phyloP scores from a whole-genome alignment of 2,113 vertebrate species.

The Sorex fumeus region DNA sequence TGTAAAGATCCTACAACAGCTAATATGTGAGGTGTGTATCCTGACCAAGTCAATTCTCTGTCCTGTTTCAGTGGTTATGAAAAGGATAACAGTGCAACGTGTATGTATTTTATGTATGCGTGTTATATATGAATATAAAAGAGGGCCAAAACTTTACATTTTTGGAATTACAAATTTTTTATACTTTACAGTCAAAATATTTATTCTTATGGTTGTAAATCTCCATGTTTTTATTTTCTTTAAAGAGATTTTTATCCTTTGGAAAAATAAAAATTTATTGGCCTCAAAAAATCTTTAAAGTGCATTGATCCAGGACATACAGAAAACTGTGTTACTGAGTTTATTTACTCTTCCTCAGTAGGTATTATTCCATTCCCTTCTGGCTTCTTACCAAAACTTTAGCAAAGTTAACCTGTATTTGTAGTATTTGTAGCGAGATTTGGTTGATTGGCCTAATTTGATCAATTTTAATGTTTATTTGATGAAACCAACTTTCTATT shows the following conservation, averaged over 20 bases:
- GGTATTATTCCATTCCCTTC: neutral
- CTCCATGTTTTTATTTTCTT: neutral
- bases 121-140: neutral
- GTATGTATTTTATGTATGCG: neutral
- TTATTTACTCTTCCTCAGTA: neutral
- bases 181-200: neutral
- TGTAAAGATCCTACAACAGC: neutral
- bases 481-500: neutral
- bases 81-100: neutral
- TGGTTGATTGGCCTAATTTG: neutral
- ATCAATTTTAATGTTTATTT: conserved; percentile 45
- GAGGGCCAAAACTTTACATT: neutral
- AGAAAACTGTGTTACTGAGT: neutral
- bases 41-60: neutral
- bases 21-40: neutral
- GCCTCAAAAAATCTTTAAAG: neutral
- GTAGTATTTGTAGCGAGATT: neutral
- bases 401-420: neutral
- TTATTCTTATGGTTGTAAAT: neutral
- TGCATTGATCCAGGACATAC: neutral
- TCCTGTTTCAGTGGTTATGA: neutral
- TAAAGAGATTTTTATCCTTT: neutral
- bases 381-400: neutral
- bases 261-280: neutral
- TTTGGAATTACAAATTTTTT: neutral